Base-by-base conservation (phyloP, 2,797 vertebrate species). In the Bryconaethiops microstoma region DNA sequence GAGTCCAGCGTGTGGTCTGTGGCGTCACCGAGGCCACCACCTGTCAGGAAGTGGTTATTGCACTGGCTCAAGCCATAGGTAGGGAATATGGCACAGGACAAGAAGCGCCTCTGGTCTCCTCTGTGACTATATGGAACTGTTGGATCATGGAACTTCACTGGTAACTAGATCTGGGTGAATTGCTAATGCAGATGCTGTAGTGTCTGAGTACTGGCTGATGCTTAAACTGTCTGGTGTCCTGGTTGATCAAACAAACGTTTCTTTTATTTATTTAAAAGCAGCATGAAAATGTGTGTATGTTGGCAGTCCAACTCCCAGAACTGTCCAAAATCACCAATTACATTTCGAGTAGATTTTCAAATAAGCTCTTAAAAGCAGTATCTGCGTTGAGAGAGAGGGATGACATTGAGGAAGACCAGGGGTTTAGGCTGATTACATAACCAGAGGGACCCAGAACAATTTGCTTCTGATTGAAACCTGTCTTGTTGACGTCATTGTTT, bases 1-100 rank as follows among this genome's bases (percentile, higher is more conserved):
- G 98, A 89, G 95, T 99, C 81, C 98, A 99, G 92, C 95, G 98
- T 80, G 97, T 99, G 4, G 97, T 99, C 70, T 99, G 98, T 29
- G 98, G 98, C 8, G 98, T 99, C 91, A 99, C 98, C 0, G 98
- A 99, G 91, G 95, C 95, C 81, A 99, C 98, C 74, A 99, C 98
- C 54, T 99, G 98, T 94, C 97, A 99, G 88, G 98, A 99, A 86
- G 98, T 99, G 80, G 98, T 99, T n/a, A 99, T 99, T 81, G 98
- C 98, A 79, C 93, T 99, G 88, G 98, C 98, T 67, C 98, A 99
- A 89, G 98, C 98, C 1, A 99, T 99, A 88, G 98, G 98, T 99
- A 90, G 90, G 92, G 91, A 52, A 29, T 54, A 39, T 69, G 1
- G 16, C 17, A 54, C 16, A 9, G 16, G n/a, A 60, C 35, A 65